Conservation (phyloP, 2,888 invertebrate species). For the Spodoptera exigua region DNA sequence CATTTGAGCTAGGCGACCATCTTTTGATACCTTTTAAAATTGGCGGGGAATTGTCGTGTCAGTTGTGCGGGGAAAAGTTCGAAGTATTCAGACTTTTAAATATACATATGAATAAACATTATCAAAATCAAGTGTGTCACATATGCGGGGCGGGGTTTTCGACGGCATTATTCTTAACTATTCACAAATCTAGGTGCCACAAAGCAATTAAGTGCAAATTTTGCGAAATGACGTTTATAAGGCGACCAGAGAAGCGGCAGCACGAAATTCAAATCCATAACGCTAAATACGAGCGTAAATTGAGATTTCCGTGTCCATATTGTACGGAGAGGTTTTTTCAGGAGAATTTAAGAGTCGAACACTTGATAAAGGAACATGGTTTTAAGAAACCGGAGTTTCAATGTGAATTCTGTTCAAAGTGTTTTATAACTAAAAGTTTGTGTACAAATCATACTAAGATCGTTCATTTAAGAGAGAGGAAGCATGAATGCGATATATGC, state of each 20-base stretch:
- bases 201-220: conserved; percentile 65
- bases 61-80: conserved; percentile 75
- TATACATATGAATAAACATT: conserved; percentile 83
- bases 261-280: conserved; percentile 59
- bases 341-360: conserved; percentile 70
- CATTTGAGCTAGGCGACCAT: conserved; percentile 67
- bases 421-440: conserved; percentile 77
- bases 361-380: conserved; percentile 73
- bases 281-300: conserved; percentile 64
- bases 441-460: conserved; percentile 79
- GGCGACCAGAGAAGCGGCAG: conserved; percentile 54
- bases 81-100: conserved; percentile 74
- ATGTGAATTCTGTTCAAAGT: conserved; percentile 74
- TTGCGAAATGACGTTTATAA: conserved; percentile 69
- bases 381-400: conserved; percentile 72
- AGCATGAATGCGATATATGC: conserved; percentile 78
- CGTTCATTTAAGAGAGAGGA: conserved; percentile 80
- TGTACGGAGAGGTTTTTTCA: conserved; percentile 75
- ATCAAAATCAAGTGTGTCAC: conserved; percentile 80
- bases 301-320: conserved; percentile 74
- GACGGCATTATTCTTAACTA: conserved; percentile 76
- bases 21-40: conserved; percentile 80
- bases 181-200: conserved; percentile 76
- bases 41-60: conserved; percentile 70
- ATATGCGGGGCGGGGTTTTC: conserved; percentile 81